Conservation (phyloP, 2,113 vertebrate species). For the Paradisaea rubra region DNA sequence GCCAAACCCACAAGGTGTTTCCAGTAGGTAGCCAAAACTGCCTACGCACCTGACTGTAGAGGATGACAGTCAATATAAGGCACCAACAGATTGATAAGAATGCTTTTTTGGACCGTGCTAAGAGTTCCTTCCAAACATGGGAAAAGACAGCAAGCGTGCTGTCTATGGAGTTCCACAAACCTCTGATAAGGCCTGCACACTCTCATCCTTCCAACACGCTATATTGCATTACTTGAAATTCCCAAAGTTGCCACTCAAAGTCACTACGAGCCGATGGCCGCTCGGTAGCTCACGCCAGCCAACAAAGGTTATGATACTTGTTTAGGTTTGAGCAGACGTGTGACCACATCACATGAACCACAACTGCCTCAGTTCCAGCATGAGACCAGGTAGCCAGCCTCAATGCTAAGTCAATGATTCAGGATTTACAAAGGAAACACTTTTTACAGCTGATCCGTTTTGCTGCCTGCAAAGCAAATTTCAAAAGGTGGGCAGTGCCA, state of each 20-base stretch:
- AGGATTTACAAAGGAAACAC: not conserved
- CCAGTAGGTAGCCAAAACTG: not conserved
- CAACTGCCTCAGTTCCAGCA: not conserved
- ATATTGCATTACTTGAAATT: not conserved
- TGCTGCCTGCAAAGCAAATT: not conserved
- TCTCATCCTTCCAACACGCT: not conserved
- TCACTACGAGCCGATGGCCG: not conserved
- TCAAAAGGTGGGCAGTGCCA: not conserved
- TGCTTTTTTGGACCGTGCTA: not conserved
- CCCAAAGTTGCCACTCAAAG: not conserved
- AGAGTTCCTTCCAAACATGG: conserved; percentile 16
- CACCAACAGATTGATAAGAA: not conserved
- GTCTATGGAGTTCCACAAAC: not conserved
- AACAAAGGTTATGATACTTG: not conserved
- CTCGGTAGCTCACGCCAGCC: not conserved
- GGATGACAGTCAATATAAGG: not conserved
- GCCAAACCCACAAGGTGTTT: not conserved
- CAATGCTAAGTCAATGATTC: not conserved
- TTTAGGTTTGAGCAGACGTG: not conserved
- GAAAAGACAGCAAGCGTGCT: not conserved
- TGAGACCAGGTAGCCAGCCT: not conserved
- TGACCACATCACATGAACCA: conserved; percentile 43
- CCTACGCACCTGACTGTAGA: not conserved
- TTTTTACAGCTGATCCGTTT: not conserved
- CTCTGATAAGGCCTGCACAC: not conserved